These are phyloP conservation scores for Aspidiotus destructor DNA, from an alignment of 2,888 invertebrate genomes.

Conservation along the genomic window DNA sequence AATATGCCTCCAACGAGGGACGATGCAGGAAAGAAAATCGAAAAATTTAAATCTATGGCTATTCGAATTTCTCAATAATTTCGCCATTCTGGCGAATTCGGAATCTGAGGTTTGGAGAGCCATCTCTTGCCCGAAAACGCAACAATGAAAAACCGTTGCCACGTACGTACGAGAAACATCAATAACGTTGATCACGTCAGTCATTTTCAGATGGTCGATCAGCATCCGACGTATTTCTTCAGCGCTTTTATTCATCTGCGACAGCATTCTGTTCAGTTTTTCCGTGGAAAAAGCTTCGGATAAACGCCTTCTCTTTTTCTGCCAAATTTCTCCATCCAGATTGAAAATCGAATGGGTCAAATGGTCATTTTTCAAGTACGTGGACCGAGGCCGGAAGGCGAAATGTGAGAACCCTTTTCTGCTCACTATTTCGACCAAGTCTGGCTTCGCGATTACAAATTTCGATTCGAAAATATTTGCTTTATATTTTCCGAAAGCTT, in stretches of 20 bases:
- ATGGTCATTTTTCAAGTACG: slow-evolving; percentile 6
- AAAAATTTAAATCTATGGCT: background rate
- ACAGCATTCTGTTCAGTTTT: slow-evolving; percentile 12
- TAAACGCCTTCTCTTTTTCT: slow-evolving; percentile 1
- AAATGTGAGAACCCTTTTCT: slow-evolving; percentile 12
- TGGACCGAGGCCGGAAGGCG: slow-evolving; percentile 3
- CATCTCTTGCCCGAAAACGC: slow-evolving; percentile 12
- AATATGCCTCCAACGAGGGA: background rate
- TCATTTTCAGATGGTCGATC: background rate
- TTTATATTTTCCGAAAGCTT: background rate
- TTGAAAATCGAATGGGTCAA: slow-evolving; percentile 21
- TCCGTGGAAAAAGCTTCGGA: slow-evolving; percentile 10
- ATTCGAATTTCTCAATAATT: background rate
- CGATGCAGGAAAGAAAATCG: background rate
- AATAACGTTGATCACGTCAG: background rate
- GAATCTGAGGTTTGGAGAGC: background rate
- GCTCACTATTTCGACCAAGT: slow-evolving; percentile 3
- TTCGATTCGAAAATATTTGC: background rate
- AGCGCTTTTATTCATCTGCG: slow-evolving; percentile 6
- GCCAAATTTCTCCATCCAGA: slow-evolving; percentile 19
- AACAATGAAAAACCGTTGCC: slow-evolving; percentile 6
- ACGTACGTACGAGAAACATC: slow-evolving; percentile 2
- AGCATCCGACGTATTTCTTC: background rate
- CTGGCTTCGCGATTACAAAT: slow-evolving; percentile 7
- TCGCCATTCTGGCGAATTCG: background rate